A percentile compares a stretch with the other conserved stretches of the same genome.
These are phyloP conservation scores for Coronaproctus castanopsis DNA, from an alignment of 2,888 invertebrate genomes.

Conservation along the genomic window DNA sequence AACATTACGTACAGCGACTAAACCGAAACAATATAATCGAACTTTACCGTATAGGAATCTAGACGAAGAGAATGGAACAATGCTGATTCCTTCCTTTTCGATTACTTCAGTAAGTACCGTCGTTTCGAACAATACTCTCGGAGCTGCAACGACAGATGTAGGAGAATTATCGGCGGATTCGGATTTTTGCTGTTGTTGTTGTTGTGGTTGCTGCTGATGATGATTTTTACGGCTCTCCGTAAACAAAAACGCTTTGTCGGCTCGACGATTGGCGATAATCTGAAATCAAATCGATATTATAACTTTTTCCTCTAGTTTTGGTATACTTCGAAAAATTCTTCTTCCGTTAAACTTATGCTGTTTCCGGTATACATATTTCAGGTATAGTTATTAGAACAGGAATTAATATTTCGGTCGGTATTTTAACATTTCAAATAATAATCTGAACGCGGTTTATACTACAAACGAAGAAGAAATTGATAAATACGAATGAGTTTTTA, in stretches of 20 bases:
- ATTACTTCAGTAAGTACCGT: not conserved
- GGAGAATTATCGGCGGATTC: not conserved
- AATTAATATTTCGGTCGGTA: too few relatives aligned
- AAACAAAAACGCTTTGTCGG: not conserved
- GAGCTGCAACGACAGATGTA: not conserved
- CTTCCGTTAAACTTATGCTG: too few relatives aligned
- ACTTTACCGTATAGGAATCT: not conserved
- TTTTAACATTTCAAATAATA: too few relatives aligned
- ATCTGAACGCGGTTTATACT: too few relatives aligned
- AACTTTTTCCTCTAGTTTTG: not conserved
- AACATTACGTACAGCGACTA: too few relatives aligned
- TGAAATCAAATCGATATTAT: not conserved
- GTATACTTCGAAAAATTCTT: not conserved
- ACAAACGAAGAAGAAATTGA: too few relatives aligned
- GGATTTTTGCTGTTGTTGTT: not conserved
- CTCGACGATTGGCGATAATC: not conserved
- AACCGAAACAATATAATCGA: not conserved
- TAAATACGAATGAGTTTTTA: too few relatives aligned
- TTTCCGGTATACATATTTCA: too few relatives aligned
- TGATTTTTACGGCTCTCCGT: not conserved
- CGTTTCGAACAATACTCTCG: not conserved
- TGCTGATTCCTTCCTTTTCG: not conserved
- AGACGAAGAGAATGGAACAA: not conserved
- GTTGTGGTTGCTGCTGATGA: not conserved
- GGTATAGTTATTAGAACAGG: too few relatives aligned